A percentile compares a stretch with the other conserved stretches of the same genome.
phyloP scores from a whole-genome alignment of 2,797 vertebrate species.

The Tauraco hartlaubi region DNA sequence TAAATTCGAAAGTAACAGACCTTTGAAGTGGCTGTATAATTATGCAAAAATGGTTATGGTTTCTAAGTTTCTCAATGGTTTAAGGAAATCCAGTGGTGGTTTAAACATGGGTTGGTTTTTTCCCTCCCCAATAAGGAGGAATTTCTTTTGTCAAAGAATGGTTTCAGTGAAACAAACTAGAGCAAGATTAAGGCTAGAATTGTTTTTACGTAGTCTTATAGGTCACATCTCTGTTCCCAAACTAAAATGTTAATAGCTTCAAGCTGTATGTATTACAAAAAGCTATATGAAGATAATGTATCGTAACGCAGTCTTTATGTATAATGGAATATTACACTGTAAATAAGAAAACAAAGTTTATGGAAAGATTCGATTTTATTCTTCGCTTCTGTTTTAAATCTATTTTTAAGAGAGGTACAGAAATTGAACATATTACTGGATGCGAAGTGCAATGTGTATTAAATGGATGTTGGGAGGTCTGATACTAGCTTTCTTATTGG shows the following conservation, averaged over 20 bases:
- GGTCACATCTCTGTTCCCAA: conserved; percentile 74
- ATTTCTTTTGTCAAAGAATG: conserved; percentile 74
- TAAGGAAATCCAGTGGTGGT: conserved; percentile 70
- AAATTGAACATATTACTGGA: conserved; percentile 83
- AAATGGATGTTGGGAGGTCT: conserved; percentile 38
- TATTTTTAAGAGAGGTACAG: conserved; percentile 84
- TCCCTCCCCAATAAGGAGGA: conserved; percentile 73
- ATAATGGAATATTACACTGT: conserved; percentile 82
- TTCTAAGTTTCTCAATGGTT: conserved; percentile 71
- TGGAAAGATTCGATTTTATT: conserved; percentile 83
- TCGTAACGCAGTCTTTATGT: conserved; percentile 79
- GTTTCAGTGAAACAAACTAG: conserved; percentile 84
- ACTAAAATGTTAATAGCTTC: conserved; percentile 77
- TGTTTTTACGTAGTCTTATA: conserved; percentile 72
- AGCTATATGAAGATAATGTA: conserved; percentile 78
- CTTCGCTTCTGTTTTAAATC: conserved; percentile 84
- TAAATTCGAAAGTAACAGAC: conserved; percentile 49
- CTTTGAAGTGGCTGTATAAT: conserved; percentile 59
- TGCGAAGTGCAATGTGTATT: conserved; percentile 73
- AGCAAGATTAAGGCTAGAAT: conserved; percentile 73
- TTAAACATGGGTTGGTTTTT: conserved; percentile 60
- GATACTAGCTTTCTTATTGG: conserved; percentile 12
- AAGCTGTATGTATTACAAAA: conserved; percentile 79
- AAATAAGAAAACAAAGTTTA: conserved; percentile 86
- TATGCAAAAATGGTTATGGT: conserved; percentile 60